Percentiles rank a stretch among this genome's conserved stretches.
phyloP scores from a whole-genome alignment of 2,888 invertebrate species.

The Mythimna albipuncta region DNA sequence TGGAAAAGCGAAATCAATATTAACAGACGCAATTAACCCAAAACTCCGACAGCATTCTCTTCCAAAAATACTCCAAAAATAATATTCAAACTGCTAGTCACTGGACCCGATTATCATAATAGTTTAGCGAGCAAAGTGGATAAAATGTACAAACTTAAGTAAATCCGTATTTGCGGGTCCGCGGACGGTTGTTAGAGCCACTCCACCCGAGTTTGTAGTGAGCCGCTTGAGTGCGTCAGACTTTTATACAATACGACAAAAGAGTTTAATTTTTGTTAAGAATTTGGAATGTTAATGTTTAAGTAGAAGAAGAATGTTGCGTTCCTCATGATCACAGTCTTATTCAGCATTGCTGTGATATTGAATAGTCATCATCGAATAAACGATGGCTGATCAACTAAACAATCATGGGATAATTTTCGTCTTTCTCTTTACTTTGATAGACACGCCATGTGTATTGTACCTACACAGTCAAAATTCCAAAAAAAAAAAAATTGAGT shows the following conservation, averaged over 20 bases:
- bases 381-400: background rate
- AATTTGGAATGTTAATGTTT: too few relatives aligned
- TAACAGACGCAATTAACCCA: background rate
- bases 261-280: background rate
- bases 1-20: background rate
- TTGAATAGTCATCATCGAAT: background rate
- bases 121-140: conserved; percentile 64
- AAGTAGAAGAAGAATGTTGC: too few relatives aligned
- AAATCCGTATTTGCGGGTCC: conserved; percentile 85
- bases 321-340: background rate
- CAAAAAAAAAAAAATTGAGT: too few relatives aligned
- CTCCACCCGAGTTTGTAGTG: conserved; percentile 77
- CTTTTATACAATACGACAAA: conserved; percentile 70
- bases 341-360: background rate
- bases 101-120: conserved; percentile 61
- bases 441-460: background rate
- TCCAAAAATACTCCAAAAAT: conserved; percentile 16
- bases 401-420: background rate
- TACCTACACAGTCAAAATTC: too few relatives aligned
- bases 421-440: background rate
- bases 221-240: conserved; percentile 62
- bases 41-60: background rate
- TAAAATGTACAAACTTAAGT: conserved; percentile 77
- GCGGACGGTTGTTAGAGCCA: conserved; percentile 76
- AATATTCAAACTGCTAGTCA: conserved; percentile 30